Evolutionary conservation across 2,888 invertebrate species (phyloP).

Genomic region (Melanargia galathea): DNA sequence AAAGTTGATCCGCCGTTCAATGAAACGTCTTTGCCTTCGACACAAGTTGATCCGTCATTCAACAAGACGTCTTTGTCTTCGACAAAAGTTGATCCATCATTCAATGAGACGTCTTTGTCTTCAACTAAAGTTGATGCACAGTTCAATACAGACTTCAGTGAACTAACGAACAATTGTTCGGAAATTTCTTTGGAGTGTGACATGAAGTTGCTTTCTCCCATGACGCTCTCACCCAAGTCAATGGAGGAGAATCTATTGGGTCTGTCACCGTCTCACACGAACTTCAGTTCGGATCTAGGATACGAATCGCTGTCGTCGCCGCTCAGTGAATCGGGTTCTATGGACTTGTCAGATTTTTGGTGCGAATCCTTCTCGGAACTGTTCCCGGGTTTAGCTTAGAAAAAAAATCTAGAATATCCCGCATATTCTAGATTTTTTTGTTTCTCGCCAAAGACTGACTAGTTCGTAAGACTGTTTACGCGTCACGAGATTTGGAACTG

Average conservation of each 20-base stretch:
- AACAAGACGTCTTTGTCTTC: slow-evolving; percentile 20
- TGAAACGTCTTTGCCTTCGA: slow-evolving; percentile 22
- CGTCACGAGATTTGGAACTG: not conserved
- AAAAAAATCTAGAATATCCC: slow-evolving; percentile 21
- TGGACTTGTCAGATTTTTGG: slow-evolving; percentile 85
- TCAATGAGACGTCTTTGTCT: not conserved
- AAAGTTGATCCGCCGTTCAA: too few relatives aligned
- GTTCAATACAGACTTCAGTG: slow-evolving; percentile 2
- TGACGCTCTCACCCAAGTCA: slow-evolving; percentile 66
- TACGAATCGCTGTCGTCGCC: slow-evolving; percentile 78
- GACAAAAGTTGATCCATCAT: slow-evolving; percentile 3
- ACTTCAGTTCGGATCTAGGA: slow-evolving; percentile 71
- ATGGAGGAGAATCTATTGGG: slow-evolving; percentile 63
- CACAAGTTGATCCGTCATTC: too few relatives aligned
- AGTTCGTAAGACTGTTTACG: slow-evolving; percentile 52
- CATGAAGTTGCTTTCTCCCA: slow-evolving; percentile 74
- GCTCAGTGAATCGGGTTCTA: slow-evolving; percentile 72
- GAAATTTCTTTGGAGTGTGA: slow-evolving; percentile 65
- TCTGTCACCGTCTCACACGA: slow-evolving; percentile 71
- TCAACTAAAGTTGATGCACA: not conserved
- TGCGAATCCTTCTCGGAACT: slow-evolving; percentile 89
- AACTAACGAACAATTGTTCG: slow-evolving; percentile 50
- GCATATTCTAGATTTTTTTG: slow-evolving; percentile 49
- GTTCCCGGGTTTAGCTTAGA: slow-evolving; percentile 87
- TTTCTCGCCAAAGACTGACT: slow-evolving; percentile 78